Percentiles rank a stretch among this genome's conserved stretches.
phyloP scores from a whole-genome alignment of 2,113 vertebrate genomes.

The Castor canadensis region DNA sequence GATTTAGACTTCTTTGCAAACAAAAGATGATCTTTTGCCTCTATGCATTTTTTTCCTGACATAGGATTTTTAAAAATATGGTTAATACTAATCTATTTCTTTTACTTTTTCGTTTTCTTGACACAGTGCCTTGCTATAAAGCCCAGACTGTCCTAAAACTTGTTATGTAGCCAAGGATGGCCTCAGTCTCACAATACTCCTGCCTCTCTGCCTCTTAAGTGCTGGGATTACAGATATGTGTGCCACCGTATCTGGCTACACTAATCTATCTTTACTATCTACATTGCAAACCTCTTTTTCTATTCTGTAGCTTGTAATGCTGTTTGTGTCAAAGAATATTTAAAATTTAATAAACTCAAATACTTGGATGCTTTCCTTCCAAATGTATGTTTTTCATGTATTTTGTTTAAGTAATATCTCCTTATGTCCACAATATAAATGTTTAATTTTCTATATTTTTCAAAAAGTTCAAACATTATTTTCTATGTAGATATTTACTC shows the following conservation, averaged over 20 bases:
- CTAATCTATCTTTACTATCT: not conserved
- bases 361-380: not conserved
- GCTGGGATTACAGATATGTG: too few species aligned
- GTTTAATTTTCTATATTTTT: not conserved
- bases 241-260: too few species aligned
- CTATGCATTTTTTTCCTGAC: not conserved
- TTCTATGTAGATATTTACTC: not conserved
- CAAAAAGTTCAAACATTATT: not conserved
- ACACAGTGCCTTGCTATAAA: too few species aligned
- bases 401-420: not conserved
- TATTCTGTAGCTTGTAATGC: not conserved
- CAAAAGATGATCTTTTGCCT: not conserved
- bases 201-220: too few species aligned
- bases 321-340: not conserved
- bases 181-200: too few species aligned
- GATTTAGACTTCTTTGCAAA: not conserved
- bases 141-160: too few species aligned
- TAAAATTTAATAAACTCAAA: not conserved
- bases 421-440: not conserved
- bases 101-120: not conserved
- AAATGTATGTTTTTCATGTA: not conserved
- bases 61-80: not conserved
- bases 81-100: not conserved
- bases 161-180: too few species aligned
- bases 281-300: not conserved